phyloP scores from a whole-genome alignment of 2,888 invertebrate genomes.

The Ectemnius cavifrons region DNA sequence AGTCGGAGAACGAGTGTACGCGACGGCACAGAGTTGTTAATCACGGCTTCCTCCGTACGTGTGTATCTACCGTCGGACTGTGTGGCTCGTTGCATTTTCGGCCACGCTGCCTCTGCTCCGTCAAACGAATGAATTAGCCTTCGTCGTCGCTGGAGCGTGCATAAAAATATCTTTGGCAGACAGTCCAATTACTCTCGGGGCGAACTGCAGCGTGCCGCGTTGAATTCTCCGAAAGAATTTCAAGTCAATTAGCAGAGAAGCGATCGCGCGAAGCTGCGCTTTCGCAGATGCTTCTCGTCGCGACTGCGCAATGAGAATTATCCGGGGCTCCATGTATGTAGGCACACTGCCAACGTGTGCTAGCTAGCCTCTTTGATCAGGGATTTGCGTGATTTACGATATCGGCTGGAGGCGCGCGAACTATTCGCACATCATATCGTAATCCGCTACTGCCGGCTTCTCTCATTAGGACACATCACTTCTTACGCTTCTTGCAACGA shows the following conservation, averaged over 20 bases:
- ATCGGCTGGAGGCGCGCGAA: conserved; percentile 41
- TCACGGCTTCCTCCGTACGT: too few relatives aligned
- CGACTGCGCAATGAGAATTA: neutral
- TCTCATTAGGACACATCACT: too few relatives aligned
- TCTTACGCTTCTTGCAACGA: too few relatives aligned
- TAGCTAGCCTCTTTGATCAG: conserved; percentile 30
- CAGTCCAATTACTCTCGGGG: conserved; percentile 25
- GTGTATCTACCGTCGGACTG: too few relatives aligned
- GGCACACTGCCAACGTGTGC: conserved; percentile 55
- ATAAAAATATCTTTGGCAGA: conserved; percentile 1
- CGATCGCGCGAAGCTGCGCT: conserved; percentile 17
- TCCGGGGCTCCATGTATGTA: conserved; percentile 20
- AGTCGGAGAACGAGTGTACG: too few relatives aligned
- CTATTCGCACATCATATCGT: neutral
- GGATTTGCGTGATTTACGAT: conserved; percentile 40
- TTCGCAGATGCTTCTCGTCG: neutral
- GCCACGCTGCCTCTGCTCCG: too few relatives aligned
- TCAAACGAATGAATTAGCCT: conserved; percentile 22
- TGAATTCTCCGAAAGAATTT: conserved; percentile 39
- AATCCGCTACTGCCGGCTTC: too few relatives aligned
- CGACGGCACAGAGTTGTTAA: too few relatives aligned
- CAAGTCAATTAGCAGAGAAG: conserved; percentile 27
- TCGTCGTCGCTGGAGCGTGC: neutral
- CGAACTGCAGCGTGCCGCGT: conserved; percentile 4
- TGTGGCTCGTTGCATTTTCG: too few relatives aligned